Base-by-base conservation (phyloP, 1,140 invertebrate species). In the Stegodyphus dumicola region DNA sequence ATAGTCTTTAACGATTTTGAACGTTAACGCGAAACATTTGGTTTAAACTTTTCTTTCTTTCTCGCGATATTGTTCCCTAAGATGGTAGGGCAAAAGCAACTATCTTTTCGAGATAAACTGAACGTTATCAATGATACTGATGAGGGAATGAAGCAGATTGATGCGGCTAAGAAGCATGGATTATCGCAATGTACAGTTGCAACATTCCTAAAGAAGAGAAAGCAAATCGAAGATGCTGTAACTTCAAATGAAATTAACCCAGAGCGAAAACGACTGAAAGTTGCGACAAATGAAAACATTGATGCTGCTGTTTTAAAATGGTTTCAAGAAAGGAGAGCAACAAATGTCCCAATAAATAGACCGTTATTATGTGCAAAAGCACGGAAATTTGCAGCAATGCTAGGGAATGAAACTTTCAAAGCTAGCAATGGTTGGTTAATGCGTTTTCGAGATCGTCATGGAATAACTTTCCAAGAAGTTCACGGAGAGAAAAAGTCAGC, bases 61-160 rank as follows among this genome's bases (percentile, higher is more conserved):
- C 33, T 1, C 33, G 33, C 33, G 33, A 33, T 65, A 17, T 65
- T 6, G 3, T 11, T 65, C n/a, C n/a, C 60, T 65, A 11, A 65
- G 60, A 73, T 73, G 70, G 48, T 13, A 73, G 9, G 5, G 70
- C 11, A 7, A 9, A 73, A 51, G 70, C 10, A 51, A 66, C 65
- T 66, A 15, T 66, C 65, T 17, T 67, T 67, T 67, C 66, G 17
- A 67, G 66, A 67, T 67, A 77, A 83, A 52, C 87, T 64, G 0
- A 48, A 76, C 17, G 1, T 56, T 56, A 52, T 76, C 53, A 56
- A 54, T 17, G 52, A 76, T 76, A 56, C n/a, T 54, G 17, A 33
- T 9, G 51, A 76, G 7, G 51, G 33, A 60, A 76, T 56, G 56
- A 60, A 77, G 15, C 48, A 77, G 53, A 66, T 11, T 51, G 15